Base-by-base conservation (phyloP, 2,113 vertebrate species). In the Ramphastos sulfuratus region DNA sequence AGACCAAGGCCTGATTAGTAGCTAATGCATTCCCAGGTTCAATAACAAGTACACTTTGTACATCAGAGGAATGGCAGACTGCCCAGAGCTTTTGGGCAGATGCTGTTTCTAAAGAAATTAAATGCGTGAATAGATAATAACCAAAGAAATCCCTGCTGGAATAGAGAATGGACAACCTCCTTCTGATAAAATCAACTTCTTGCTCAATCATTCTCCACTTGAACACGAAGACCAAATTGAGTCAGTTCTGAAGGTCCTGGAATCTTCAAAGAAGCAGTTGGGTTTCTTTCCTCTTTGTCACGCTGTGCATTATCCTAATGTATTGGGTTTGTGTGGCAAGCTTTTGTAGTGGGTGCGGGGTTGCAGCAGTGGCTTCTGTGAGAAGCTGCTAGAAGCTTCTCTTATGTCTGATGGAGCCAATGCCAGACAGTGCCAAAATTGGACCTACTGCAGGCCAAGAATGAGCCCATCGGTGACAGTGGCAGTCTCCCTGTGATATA, bases 51-150 rank as follows among this genome's bases (percentile, higher is more conserved):
- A 96, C 95, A 95, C 70, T 88, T 89, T 92, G 94, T 96, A 90
- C 96, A 93, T 93, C 66, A 71, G 82, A 94, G 77, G 87, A 94
- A 94, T 96, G 96, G 96, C 96, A 95, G 55, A 37, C 69, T 90
- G 92, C 96, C 96, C 95, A 93, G 94, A 86, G 93, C 90, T 95
- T 95, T 96, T 95, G 95, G 96, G 88, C 85, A 92, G 96, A 95
- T 92, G 93, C 92, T 91, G 73, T 90, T 95, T 94, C 95, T 96
- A 94, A 92, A 95, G 95, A 95, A 96, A 96, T 95, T 96, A 96
- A 96, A 95, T 96, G 94, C 66, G 37, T 94, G 92, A 96, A 94
- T 94, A 96, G 95, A 95, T 94, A 95, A 96, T 90, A 95, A 92
- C 95, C 90, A 73, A 95, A 95, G 95, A 95, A 96, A 95, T 94